Conservation (phyloP, 2,797 vertebrate species). For the Rhabdomys pumilio region DNA sequence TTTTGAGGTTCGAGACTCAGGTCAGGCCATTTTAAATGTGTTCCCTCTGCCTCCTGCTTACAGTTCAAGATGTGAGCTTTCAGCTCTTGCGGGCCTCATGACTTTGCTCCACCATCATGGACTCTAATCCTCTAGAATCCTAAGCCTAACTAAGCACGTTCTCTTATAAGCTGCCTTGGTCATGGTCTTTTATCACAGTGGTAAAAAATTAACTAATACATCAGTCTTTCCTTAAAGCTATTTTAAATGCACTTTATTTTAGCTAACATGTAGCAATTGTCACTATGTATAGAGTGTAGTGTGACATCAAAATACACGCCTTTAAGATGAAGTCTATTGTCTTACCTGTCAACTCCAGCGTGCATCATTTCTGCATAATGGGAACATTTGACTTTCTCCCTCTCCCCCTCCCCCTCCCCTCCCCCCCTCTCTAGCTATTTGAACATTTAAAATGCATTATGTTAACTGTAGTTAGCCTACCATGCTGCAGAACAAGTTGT, state of each 20-base stretch:
- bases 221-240: not conserved
- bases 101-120: not conserved
- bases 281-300: not conserved
- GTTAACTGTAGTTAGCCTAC: too few species aligned
- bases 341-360: too few species aligned
- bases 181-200: not conserved
- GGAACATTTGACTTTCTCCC: not conserved
- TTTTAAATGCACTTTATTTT: not conserved
- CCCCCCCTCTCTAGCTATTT: not conserved
- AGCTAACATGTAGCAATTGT: not conserved
- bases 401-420: not conserved
- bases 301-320: not conserved
- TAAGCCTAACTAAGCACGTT: not conserved
- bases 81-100: not conserved
- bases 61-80: not conserved
- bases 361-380: not conserved
- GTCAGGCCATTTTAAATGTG: not conserved
- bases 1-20: not conserved
- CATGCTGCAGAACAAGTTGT: not conserved
- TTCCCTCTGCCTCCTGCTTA: not conserved
- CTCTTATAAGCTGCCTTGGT: not conserved
- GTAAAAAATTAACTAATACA: not conserved
- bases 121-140: not conserved
- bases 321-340: not conserved
- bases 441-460: not conserved